Percentiles rank a stretch among this genome's conserved stretches.
Evolutionary conservation across 2,888 invertebrate genomes (phyloP).

Genomic region (Microctonus brassicae): DNA sequence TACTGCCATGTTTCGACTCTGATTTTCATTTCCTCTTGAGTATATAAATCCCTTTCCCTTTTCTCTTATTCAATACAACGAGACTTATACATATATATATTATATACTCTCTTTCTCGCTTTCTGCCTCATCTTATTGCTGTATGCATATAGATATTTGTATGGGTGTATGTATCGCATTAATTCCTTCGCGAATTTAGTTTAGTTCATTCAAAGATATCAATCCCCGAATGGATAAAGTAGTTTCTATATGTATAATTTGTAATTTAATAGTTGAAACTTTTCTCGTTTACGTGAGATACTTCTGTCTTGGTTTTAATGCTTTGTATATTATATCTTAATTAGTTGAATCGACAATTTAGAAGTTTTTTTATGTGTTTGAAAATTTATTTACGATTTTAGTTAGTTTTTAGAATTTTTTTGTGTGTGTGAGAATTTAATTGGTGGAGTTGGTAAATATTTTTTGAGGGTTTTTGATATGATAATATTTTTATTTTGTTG

Average conservation of each 20-base stretch:
- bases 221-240: conserved; percentile 39
- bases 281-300: conserved; percentile 32
- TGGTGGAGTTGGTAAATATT: no score
- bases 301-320: not conserved
- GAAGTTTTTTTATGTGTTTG: not conserved
- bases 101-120: not conserved
- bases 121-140: not conserved
- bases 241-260: conserved; percentile 31
- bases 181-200: conserved; percentile 23
- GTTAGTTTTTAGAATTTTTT: no score
- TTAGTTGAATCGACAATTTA: conserved; percentile 25
- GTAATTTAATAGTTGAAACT: conserved; percentile 37
- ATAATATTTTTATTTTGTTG: no score
- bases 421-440: no score
- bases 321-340: conserved; percentile 24
- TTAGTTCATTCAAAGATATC: conserved; percentile 32
- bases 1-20: conserved; percentile 35
- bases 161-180: conserved; percentile 18
- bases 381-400: not conserved
- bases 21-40: conserved; percentile 47
- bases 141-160: not conserved
- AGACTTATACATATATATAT: not conserved
- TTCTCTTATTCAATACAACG: not conserved
- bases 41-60: conserved; percentile 26
- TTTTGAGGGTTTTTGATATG: no score